Evolutionary conservation across 2,888 invertebrate genomes (phyloP).

Genomic region (Gastracanthus pulcherrimus): DNA sequence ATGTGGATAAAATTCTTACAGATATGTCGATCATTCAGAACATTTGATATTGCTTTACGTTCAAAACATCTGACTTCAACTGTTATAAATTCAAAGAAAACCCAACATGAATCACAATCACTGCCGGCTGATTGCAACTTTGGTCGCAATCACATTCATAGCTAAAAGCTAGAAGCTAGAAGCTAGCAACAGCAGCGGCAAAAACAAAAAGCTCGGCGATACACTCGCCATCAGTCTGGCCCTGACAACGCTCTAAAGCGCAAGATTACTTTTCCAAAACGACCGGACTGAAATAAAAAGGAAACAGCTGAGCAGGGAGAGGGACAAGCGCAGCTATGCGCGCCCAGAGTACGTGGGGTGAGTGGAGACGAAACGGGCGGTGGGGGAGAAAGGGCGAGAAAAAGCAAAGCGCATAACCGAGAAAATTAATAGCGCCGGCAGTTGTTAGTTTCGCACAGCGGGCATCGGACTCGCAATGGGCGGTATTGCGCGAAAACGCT

Average conservation of each 20-base stretch:
- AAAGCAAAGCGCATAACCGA: constrained; percentile 36
- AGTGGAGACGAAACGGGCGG: neutral
- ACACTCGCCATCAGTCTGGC: constrained; percentile 9
- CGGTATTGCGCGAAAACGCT: constrained; percentile 18
- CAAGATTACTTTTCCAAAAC: constrained; percentile 47
- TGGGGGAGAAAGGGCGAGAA: constrained; percentile 11
- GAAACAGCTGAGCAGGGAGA: no score
- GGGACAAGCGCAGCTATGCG: neutral
- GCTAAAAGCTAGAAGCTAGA: no score
- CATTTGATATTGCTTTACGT: neutral
- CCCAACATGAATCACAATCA: neutral
- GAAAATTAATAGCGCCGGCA: constrained; percentile 50
- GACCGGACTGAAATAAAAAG: constrained; percentile 12
- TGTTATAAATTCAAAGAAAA: neutral
- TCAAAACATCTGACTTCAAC: neutral
- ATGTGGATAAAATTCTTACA: no score
- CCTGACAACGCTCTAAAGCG: neutral
- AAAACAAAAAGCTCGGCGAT: neutral
- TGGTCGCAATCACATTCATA: constrained; percentile 14
- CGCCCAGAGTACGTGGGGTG: neutral
- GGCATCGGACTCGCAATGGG: constrained; percentile 29
- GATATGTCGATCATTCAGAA: no score
- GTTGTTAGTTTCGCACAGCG: constrained; percentile 48
- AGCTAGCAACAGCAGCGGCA: neutral
- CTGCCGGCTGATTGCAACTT: neutral